Evolutionary conservation across 2,888 invertebrate species (phyloP).

Genomic region (Theodoxus fluviatilis): DNA sequence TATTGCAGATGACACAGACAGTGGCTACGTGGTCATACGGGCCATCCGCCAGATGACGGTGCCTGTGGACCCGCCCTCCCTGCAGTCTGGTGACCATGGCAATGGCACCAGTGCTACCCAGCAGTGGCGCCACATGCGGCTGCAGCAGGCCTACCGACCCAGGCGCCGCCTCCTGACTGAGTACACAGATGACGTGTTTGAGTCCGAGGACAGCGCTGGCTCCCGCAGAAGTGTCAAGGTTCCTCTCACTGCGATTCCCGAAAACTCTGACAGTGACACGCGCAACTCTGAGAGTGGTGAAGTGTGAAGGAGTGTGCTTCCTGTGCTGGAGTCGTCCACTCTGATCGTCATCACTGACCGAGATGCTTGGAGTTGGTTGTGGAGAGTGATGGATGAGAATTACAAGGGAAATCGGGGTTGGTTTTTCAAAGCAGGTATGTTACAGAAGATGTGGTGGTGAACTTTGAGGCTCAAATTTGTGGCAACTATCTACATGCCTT

Average conservation of each 20-base stretch:
- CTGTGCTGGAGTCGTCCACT: too few relatives aligned
- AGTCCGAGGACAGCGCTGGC: conserved; percentile 54
- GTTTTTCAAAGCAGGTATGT: too few relatives aligned
- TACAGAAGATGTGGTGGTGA: too few relatives aligned
- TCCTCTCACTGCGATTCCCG: conserved; percentile 23
- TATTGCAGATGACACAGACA: conserved; percentile 45
- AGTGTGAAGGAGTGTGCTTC: too few relatives aligned
- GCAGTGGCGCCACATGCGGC: conserved; percentile 25
- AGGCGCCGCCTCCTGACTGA: conserved; percentile 51
- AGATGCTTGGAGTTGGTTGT: too few relatives aligned
- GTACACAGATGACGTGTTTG: conserved; percentile 57
- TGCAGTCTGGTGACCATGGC: not conserved
- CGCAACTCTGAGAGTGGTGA: too few relatives aligned
- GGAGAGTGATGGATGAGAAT: too few relatives aligned
- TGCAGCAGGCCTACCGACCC: conserved; percentile 43
- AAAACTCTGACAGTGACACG: too few relatives aligned
- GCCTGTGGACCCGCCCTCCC: not conserved
- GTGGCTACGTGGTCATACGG: conserved; percentile 48
- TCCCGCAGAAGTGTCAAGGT: conserved; percentile 34
- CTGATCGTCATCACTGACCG: too few relatives aligned
- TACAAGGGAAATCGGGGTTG: too few relatives aligned
- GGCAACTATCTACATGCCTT: too few relatives aligned
- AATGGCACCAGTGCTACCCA: not conserved
- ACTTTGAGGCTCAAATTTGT: too few relatives aligned
- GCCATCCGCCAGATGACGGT: conserved; percentile 31